Percentiles rank a stretch among this genome's conserved stretches.
Evolutionary conservation across 2,113 vertebrate genomes (phyloP).

Genomic region (Phyllostomus hastatus): DNA sequence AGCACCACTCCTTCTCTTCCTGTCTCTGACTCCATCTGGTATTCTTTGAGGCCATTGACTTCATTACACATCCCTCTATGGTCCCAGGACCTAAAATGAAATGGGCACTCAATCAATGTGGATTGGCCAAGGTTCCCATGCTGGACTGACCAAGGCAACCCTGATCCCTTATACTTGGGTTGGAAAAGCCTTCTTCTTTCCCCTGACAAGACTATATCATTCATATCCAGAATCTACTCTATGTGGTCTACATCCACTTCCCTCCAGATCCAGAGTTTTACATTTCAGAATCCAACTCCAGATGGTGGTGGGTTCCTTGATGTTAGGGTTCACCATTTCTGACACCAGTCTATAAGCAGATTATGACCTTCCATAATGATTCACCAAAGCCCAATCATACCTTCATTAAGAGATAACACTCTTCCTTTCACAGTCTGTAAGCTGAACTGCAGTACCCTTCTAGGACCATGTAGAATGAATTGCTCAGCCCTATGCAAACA

Average conservation of each 20-base stretch:
- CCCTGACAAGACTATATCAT: neutral
- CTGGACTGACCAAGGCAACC: neutral
- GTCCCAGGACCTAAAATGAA: neutral
- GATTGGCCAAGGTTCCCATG: neutral
- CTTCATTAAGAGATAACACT: neutral
- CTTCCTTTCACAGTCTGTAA: neutral
- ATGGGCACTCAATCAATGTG: fast-evolving
- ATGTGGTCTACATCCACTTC: neutral
- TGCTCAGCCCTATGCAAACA: neutral
- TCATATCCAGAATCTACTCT: neutral
- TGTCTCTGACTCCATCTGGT: neutral
- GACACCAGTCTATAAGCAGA: neutral
- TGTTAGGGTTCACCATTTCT: neutral
- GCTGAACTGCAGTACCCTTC: neutral
- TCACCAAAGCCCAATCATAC: neutral
- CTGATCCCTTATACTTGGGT: neutral
- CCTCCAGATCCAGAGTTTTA: neutral
- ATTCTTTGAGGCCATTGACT: neutral
- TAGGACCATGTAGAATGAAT: neutral
- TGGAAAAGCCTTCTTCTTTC: neutral
- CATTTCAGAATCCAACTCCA: neutral
- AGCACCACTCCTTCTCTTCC: neutral
- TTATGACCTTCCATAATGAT: neutral
- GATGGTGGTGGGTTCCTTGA: no score
- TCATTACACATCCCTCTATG: neutral